Percentiles rank a stretch among this genome's conserved stretches.
Evolutionary conservation across 2,113 vertebrate species (phyloP).

Genomic region (Tragelaphus imberbis): DNA sequence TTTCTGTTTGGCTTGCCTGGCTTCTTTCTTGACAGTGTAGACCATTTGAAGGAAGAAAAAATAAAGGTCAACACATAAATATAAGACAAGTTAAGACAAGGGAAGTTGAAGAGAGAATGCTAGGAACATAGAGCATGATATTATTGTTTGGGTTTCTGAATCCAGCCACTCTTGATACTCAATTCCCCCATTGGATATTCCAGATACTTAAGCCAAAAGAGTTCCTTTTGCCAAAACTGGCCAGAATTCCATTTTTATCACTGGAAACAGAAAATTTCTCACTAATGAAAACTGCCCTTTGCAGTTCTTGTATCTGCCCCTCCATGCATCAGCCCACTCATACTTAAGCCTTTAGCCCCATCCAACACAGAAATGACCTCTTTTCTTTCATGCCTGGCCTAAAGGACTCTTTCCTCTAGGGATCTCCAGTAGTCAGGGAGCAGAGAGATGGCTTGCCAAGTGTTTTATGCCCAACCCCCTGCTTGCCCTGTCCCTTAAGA

Average conservation of each 20-base stretch:
- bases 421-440: not conserved
- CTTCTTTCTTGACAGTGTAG: not conserved
- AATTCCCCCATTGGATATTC: rapidly evolving
- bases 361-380: not conserved
- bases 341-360: too few relatives aligned
- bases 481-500: too few relatives aligned
- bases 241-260: not conserved
- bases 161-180: not conserved
- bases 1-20: not conserved
- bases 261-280: not conserved
- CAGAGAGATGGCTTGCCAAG: not conserved
- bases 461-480: not conserved
- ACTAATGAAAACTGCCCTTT: not conserved
- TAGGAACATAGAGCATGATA: not conserved
- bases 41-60: not conserved
- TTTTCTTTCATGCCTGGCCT: not conserved
- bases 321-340: not conserved
- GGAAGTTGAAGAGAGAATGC: not conserved
- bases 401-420: not conserved
- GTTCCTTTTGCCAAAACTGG: not conserved
- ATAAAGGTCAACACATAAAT: not conserved
- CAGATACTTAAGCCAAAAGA: not conserved
- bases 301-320: not conserved
- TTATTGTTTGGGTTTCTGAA: not conserved
- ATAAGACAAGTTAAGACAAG: not conserved